phyloP scores from a whole-genome alignment of 2,113 vertebrate genomes.

The Gobio gobio region DNA sequence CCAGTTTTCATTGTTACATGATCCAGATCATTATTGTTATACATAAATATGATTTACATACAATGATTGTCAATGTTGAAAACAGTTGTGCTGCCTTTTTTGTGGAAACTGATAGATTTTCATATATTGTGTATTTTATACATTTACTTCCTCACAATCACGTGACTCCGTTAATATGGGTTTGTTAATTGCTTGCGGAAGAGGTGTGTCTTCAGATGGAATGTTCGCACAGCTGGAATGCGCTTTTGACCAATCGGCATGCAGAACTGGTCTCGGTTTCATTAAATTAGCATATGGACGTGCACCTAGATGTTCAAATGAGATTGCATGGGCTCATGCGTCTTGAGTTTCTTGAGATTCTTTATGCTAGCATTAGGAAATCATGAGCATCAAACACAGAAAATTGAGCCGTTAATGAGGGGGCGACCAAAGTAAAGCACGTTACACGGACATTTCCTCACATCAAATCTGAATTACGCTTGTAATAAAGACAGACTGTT shows the following conservation, averaged over 20 bases:
- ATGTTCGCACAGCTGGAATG: not conserved
- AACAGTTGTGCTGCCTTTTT: not conserved
- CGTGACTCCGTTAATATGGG: not conserved
- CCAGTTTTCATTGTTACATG: not conserved
- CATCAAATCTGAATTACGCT: not conserved
- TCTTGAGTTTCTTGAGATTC: not conserved
- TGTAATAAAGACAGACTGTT: constrained; percentile 8
- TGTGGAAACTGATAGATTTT: too few relatives aligned
- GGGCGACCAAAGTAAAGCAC: not conserved
- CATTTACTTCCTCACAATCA: not conserved
- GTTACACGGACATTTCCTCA: not conserved
- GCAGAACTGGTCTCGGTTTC: not conserved
- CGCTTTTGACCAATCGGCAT: not conserved
- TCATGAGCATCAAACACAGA: not conserved
- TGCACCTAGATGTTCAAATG: not conserved
- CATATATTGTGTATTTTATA: not conserved
- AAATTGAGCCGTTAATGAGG: not conserved
- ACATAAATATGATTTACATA: too few relatives aligned
- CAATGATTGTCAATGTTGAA: not conserved
- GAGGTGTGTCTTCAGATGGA: not conserved
- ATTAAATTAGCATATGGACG: not conserved
- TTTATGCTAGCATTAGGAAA: not conserved
- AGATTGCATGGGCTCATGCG: not conserved
- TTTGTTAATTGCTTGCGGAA: not conserved
- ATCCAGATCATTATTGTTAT: not conserved